A percentile compares a stretch with the other conserved stretches of the same genome.
Conservation (phyloP, 2,797 vertebrate genomes). For the Pangasius djambal region DNA sequence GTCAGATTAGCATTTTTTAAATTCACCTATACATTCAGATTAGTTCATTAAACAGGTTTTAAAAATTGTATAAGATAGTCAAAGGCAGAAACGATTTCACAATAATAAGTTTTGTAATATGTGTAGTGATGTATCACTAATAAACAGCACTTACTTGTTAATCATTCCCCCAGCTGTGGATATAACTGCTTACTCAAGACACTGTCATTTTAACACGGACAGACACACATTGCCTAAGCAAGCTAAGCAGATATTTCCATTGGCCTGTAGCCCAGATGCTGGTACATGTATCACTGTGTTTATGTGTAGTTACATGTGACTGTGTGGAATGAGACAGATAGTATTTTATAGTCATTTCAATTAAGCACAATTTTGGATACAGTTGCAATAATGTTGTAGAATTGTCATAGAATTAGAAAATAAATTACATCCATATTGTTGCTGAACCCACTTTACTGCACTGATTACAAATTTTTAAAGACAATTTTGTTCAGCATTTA, state of each 20-base stretch:
- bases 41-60: background rate
- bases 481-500: background rate
- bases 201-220: conserved; percentile 21
- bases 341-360: background rate
- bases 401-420: background rate
- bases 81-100: conserved; percentile 28
- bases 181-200: conserved; percentile 40
- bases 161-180: conserved; percentile 56
- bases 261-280: background rate
- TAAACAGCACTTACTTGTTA: conserved; percentile 31
- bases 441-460: background rate
- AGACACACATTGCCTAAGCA: conserved; percentile 37
- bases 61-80: background rate
- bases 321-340: background rate
- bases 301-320: background rate
- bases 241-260: conserved; percentile 61
- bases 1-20: background rate
- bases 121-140: background rate
- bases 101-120: conserved; percentile 33
- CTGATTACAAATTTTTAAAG: background rate
- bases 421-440: background rate
- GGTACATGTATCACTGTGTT: background rate
- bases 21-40: background rate
- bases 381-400: background rate
- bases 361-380: background rate